These are phyloP conservation scores for Drosophila stalkeri DNA, from an alignment of 2,888 invertebrate species.

Conservation along the genomic window DNA sequence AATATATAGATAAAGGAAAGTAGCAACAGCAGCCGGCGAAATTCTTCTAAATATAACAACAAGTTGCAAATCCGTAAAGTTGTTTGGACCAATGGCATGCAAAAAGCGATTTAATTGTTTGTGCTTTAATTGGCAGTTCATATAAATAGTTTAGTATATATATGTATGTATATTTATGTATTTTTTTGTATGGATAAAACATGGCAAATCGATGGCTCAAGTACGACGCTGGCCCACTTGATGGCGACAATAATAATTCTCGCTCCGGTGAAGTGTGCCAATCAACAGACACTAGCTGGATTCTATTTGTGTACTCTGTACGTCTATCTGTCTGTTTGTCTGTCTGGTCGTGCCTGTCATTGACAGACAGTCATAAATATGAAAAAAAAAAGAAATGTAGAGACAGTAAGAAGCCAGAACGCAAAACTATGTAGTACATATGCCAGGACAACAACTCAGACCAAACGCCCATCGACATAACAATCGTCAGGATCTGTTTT, in stretches of 20 bases:
- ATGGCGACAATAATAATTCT: slow-evolving; percentile 66
- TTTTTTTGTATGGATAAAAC: slow-evolving; percentile 26
- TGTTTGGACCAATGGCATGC: slow-evolving; percentile 35
- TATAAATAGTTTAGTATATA: slow-evolving; percentile 30
- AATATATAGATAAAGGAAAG: slow-evolving; percentile 1
- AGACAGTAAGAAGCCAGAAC: slow-evolving; percentile 35
- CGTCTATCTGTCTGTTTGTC: slow-evolving; percentile 20
- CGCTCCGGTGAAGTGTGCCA: slow-evolving; percentile 63
- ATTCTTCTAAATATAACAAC: slow-evolving; percentile 22
- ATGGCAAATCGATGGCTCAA: slow-evolving; percentile 64
- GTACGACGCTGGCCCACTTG: slow-evolving; percentile 55
- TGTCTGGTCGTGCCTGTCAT: slow-evolving; percentile 59
- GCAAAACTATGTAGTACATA: slow-evolving; percentile 52
- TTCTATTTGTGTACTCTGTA: slow-evolving; percentile 17
- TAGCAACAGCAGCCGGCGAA: slow-evolving; percentile 15
- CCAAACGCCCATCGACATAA: slow-evolving; percentile 66
- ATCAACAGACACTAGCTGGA: slow-evolving; percentile 39
- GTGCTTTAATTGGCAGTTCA: slow-evolving; percentile 65
- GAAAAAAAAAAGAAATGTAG: slow-evolving; percentile 40
- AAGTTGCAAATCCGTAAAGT: slow-evolving; percentile 2
- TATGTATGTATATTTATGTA: not conserved
- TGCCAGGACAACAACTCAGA: slow-evolving; percentile 42
- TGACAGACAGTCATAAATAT: slow-evolving; percentile 73
- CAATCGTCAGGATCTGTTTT: slow-evolving; percentile 62
- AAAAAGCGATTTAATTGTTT: slow-evolving; percentile 39